Percentiles rank a stretch among this genome's conserved stretches.
phyloP scores from a whole-genome alignment of 2,797 vertebrate species.

The Eremophila alpestris region DNA sequence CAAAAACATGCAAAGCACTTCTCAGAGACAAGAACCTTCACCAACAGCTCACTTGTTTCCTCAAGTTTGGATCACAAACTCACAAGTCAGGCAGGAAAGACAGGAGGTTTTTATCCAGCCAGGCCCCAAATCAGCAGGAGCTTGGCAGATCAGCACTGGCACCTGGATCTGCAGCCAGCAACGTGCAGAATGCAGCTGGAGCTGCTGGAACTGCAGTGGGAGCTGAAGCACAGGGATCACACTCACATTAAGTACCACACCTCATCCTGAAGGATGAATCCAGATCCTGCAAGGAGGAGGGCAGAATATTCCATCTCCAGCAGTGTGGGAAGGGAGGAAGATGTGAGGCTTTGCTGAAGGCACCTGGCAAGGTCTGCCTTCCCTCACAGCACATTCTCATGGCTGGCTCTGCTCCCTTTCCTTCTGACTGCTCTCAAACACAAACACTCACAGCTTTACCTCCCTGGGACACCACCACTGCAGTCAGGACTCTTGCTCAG shows the following conservation, averaged over 20 bases:
- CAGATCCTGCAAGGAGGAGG: not conserved
- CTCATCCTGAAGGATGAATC: not conserved
- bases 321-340: not conserved
- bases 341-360: not conserved
- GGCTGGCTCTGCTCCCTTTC: not conserved
- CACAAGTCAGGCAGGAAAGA: not conserved
- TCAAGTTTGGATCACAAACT: not conserved
- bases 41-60: not conserved
- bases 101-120: not conserved
- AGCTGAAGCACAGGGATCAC: not conserved
- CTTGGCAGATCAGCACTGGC: not conserved
- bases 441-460: not conserved
- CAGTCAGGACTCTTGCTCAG: not conserved
- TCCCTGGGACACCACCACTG: not conserved
- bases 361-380: not conserved
- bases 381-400: not conserved
- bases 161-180: not conserved
- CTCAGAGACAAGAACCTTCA: not conserved
- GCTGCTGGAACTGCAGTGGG: not conserved
- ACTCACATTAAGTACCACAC: not conserved
- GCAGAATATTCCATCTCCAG: not conserved
- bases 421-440: not conserved
- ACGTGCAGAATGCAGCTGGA: not conserved
- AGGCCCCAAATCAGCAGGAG: not conserved
- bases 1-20: not conserved